Conservation (phyloP, 64 coral and sea anemone species). For the Pocillopora damicornis region DNA sequence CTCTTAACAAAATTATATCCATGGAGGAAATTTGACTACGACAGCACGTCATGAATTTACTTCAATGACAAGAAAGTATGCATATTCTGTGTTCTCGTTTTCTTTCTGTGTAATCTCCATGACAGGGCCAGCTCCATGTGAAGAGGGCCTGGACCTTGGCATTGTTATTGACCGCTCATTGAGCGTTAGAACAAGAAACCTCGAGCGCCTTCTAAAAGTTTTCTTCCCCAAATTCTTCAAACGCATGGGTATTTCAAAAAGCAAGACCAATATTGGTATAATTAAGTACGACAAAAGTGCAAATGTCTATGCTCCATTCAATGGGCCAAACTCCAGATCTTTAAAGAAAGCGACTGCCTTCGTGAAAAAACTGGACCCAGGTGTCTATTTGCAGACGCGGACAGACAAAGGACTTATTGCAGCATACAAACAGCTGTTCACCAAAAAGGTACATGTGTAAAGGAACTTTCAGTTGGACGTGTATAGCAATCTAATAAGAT, state of each 20-base stretch:
- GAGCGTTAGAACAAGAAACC: background rate
- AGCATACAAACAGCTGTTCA: background rate
- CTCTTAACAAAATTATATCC: background rate
- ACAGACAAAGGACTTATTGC: background rate
- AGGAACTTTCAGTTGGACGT: no score
- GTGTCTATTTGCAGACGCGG: background rate
- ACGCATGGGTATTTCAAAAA: background rate
- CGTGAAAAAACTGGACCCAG: background rate
- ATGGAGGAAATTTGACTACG: background rate
- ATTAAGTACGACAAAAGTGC: background rate
- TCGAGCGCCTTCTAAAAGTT: background rate
- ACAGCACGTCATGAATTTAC: no score
- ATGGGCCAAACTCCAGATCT: background rate
- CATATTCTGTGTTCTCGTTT: background rate
- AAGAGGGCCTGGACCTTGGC: conserved; percentile 3
- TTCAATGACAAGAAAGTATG: background rate
- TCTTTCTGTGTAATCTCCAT: background rate
- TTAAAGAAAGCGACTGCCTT: background rate
- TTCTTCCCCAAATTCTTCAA: background rate
- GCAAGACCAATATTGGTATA: background rate
- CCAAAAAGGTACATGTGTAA: background rate
- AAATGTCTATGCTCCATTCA: background rate
- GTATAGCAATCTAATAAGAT: no score
- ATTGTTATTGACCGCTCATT: conserved; percentile 6
- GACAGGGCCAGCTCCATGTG: background rate